Base-by-base conservation (phyloP, 30 jellyfish, hydroid and myxozoan genomes). In the Pelagia noctiluca region DNA sequence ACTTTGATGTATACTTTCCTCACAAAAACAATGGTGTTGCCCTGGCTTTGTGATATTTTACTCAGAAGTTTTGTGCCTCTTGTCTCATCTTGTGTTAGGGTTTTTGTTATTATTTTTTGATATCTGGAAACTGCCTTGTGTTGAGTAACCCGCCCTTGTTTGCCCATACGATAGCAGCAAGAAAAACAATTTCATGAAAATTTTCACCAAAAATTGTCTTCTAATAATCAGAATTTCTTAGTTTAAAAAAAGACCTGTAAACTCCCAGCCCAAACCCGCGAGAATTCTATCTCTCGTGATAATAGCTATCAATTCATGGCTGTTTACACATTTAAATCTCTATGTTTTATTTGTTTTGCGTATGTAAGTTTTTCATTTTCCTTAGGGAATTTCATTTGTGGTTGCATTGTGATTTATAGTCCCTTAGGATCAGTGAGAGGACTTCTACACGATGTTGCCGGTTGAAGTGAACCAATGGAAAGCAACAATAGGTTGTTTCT, bases 401-500 rank as follows among this genome's bases (percentile, higher is more conserved):
- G 61, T 67, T 67, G 48, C 61, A 33, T 32, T 35, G 28, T 67
- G 80, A 42, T 42, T 42, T 42, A 42, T 42, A 42, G 57, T 42
- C 57, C 57, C 57, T 42, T 42, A 16, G 16, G 8, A 10, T 48
- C 82, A 31, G 82, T 4, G 65, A 16, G 64, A 16, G 65, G 82
- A 70, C 32, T 70, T 29, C 63, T 35, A 24, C 63, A 24, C 26
- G 21, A 25, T 32, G 82, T 33, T 70, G 65, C 32, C 23, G 65
- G 82, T 70, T 70, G 66, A 70, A 3, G 42, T 70, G 33, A 70
- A 70, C 35, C 82, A 70, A 48, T 70, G 82, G 82, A 21, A 18
- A 71, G 83, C 83, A 71, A 49, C 82, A 70, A 70, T 70, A 33
- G 65, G 78, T 23, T 63, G 89, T 78, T 61, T 78, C 69, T 63